Conservation (phyloP, 2,797 vertebrate genomes). For the Hydrocynus forskahlii region DNA sequence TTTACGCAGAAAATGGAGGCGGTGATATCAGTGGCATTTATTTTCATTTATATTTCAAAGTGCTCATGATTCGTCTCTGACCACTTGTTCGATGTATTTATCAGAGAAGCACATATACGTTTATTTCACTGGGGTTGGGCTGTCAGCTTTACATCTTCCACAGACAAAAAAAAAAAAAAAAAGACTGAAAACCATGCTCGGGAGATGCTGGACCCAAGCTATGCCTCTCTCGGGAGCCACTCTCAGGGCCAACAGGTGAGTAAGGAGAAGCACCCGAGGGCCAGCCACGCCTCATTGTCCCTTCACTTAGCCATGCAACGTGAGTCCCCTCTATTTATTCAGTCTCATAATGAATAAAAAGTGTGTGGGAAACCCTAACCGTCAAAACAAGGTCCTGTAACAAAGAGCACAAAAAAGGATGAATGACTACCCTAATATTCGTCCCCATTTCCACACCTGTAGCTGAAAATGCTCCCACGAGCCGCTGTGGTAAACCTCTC, state of each 20-base stretch:
- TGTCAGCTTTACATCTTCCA: background rate
- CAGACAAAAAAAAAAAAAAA: background rate
- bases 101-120: too few relatives aligned
- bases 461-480: conserved; percentile 15
- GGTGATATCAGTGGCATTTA: too few relatives aligned
- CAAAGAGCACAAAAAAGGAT: conserved; percentile 38
- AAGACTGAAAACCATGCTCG: background rate
- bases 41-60: background rate
- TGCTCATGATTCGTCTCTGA: too few relatives aligned
- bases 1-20: too few relatives aligned
- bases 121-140: too few relatives aligned
- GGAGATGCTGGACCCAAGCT: conserved; percentile 10
- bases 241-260: background rate
- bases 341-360: conserved; percentile 44
- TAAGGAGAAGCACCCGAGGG: conserved; percentile 26
- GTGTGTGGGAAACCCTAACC: conserved; percentile 40
- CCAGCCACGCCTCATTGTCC: conserved; percentile 39
- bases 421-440: conserved; percentile 42
- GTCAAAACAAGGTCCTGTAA: conserved; percentile 34
- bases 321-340: conserved; percentile 48
- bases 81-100: too few relatives aligned
- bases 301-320: conserved; percentile 44
- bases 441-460: conserved; percentile 57
- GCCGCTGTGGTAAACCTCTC: background rate
- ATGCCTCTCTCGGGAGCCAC: conserved; percentile 7